phyloP scores from a whole-genome alignment of 64 coral and sea anemone genomes.

The Astreopora myriophthalma region DNA sequence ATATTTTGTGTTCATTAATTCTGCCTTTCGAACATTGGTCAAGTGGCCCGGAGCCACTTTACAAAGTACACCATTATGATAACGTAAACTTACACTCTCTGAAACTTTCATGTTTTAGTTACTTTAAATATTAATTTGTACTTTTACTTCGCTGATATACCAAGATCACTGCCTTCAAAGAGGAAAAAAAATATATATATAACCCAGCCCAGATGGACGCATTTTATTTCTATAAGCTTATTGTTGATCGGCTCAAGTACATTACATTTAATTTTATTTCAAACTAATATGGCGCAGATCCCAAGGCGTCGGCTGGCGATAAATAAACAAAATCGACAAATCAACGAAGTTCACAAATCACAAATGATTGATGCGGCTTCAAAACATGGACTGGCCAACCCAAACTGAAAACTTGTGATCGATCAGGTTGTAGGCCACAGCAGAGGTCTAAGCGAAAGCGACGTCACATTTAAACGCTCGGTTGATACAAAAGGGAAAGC shows the following conservation, averaged over 20 bases:
- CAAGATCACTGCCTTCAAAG: not conserved
- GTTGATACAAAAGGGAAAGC: not conserved
- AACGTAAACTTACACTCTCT: not conserved
- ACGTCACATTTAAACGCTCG: not conserved
- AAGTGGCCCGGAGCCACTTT: not conserved
- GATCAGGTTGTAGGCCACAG: not conserved
- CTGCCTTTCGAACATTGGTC: not conserved
- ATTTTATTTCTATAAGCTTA: not conserved
- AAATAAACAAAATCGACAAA: slow-evolving; percentile 15
- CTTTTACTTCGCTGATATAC: not conserved
- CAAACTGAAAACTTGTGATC: not conserved
- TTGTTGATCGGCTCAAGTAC: not conserved
- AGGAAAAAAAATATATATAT: not conserved
- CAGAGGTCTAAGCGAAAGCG: not conserved
- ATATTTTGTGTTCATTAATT: slow-evolving; percentile 2
- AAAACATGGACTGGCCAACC: not conserved
- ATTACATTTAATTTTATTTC: not conserved
- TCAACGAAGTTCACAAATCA: not conserved
- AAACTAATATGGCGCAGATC: not conserved
- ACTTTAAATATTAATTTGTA: not conserved
- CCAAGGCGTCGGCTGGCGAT: not conserved
- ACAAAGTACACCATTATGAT: not conserved
- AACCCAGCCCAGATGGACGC: not conserved
- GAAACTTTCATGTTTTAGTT: not conserved
- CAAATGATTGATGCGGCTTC: slow-evolving; percentile 13